phyloP scores from a whole-genome alignment of 2,113 vertebrate species.

The Falcunculus frontatus region DNA sequence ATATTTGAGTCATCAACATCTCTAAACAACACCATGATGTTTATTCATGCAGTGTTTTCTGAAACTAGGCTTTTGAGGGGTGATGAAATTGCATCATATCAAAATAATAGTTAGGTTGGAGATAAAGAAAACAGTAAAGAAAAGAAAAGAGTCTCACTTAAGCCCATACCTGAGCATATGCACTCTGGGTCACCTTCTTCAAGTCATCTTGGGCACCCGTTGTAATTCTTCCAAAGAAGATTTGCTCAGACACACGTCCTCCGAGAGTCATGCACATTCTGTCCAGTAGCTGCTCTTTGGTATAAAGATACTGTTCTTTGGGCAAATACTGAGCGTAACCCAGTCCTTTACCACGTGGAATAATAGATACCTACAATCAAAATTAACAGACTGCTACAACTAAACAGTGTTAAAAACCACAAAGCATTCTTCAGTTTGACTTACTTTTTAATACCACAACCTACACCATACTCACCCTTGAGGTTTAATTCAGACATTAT shows the following conservation, averaged over 20 bases:
- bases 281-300: constrained; percentile 94
- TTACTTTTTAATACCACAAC: background rate
- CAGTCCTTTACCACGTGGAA: constrained; percentile 91
- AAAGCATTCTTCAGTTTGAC: background rate
- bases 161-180: constrained; percentile 88
- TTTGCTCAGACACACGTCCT: constrained; percentile 90
- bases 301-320: constrained; percentile 94
- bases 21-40: background rate
- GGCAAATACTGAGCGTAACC: constrained; percentile 98
- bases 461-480: background rate
- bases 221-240: constrained; percentile 93
- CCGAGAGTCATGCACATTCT: constrained; percentile 98
- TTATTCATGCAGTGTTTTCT: background rate
- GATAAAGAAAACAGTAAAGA: background rate
- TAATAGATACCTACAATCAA: constrained; percentile 90
- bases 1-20: background rate
- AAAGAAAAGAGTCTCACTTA: background rate
- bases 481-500: constrained; percentile 5
- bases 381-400: background rate
- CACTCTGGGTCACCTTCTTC: constrained; percentile 94
- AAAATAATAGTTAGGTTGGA: background rate
- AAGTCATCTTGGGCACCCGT: constrained; percentile 96
- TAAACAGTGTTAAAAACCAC: background rate
- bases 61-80: background rate
- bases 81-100: background rate